Evolutionary conservation across 2,888 invertebrate species (phyloP).

Genomic region (Apamea epomidion): DNA sequence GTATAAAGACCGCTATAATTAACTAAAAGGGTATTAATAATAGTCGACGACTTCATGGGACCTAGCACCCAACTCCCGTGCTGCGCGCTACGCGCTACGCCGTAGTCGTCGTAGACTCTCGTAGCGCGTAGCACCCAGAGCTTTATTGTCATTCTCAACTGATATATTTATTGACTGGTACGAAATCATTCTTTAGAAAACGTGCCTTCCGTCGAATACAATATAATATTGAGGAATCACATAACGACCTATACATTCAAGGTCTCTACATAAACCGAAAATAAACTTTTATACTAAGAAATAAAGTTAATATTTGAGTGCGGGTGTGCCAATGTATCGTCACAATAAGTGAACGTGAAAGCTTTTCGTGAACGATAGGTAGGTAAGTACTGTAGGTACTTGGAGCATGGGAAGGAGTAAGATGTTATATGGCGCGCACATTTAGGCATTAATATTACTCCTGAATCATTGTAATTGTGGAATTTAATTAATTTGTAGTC

Average conservation of each 20-base stretch:
- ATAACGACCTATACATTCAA: conserved; percentile 18
- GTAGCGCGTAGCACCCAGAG: conserved; percentile 31
- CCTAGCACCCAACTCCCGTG: background rate
- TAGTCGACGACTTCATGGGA: background rate
- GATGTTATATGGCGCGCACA: background rate
- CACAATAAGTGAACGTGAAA: conserved; percentile 32
- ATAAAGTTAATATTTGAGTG: conserved; percentile 12
- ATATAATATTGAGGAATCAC: conserved; percentile 37
- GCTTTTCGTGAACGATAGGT: conserved; percentile 25
- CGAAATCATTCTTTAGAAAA: conserved; percentile 9
- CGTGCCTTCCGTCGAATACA: conserved; percentile 2
- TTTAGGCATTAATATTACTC: background rate
- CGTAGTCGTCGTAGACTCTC: conserved; percentile 24
- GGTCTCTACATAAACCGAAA: background rate
- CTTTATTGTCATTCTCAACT: background rate
- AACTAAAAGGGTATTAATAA: background rate
- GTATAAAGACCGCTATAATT: background rate
- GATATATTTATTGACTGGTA: conserved; percentile 23
- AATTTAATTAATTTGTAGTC: conserved; percentile 6
- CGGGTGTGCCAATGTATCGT: background rate
- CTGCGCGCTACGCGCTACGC: conserved; percentile 39
- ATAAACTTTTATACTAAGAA: background rate
- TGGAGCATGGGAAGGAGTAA: background rate
- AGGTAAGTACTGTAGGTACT: background rate
- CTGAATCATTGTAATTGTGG: background rate